Evolutionary conservation across 2,888 invertebrate genomes (phyloP), one percentile per base, ranked within the genome.

Genomic region (Anagyrus pseudococci): DNA sequence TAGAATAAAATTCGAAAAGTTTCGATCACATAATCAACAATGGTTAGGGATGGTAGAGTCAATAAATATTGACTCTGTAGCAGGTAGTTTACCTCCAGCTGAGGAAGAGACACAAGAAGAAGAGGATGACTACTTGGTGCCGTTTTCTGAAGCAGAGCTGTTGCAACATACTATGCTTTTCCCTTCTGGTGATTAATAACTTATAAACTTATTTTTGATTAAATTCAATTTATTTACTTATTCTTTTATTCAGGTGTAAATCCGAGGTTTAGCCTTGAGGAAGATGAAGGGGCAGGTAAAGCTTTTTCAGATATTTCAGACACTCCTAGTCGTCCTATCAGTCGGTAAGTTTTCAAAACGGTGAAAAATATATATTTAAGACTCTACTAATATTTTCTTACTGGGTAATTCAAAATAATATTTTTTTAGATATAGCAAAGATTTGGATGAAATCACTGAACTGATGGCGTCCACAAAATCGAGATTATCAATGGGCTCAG

Each of bases 21-120:
- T 98, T 83, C 88, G 96, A n/a, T 95, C 95, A 83, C 97, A 98
- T 83, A 99, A 99, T 82, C 93, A 94, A 0, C 97, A 98, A 79
- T 99, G 98, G 98, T 83, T 99, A 70, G 94, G 96, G 74, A 97
- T 98, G 91, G 94, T 98, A 41, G 95, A 96, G 81, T 86, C 86
- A 46, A 83, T 86, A 67, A 84, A 84, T n/a, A 81, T 84, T 41
- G 86, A 85, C 70, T 82, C 83, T 20, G 75, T 74, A 8, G 69
- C 72, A 33, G 84, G 85, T 64, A 87, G 87, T 67, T 84, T 85
- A 61, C 61, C 73, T 41, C 67, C 81, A 78, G 46, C 58, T 33
- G 62, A 62, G 25, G 23, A 37, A 64, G 84, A 81, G 56, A 85
- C 84, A 71, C 8, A 19, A 63, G 84, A 81, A 55, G 85, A 84